These are phyloP conservation scores for Agrochola circellaris DNA, from an alignment of 2,888 invertebrate species.

Conservation along the genomic window DNA sequence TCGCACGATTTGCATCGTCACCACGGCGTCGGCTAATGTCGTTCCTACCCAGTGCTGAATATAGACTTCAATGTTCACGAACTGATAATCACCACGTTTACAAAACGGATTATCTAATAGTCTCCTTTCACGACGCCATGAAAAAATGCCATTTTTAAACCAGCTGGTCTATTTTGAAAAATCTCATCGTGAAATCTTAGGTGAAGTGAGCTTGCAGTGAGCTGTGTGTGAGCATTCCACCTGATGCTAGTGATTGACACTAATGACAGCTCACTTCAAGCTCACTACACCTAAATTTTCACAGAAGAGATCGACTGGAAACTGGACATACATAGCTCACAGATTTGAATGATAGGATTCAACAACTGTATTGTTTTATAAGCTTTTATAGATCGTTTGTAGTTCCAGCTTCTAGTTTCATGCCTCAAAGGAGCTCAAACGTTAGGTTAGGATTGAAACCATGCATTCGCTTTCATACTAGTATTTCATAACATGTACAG, in stretches of 20 bases:
- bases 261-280: too few species aligned
- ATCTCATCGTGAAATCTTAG: too few species aligned
- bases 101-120: background rate
- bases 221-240: too few species aligned
- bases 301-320: background rate
- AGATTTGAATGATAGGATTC: background rate
- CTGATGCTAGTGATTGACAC: too few species aligned
- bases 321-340: background rate
- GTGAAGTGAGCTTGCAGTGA: too few species aligned
- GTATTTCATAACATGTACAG: conserved; percentile 30
- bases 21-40: background rate
- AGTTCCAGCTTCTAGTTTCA: conserved; percentile 29
- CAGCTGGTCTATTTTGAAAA: background rate
- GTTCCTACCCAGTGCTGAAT: background rate
- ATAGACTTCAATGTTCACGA: background rate
- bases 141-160: too few species aligned
- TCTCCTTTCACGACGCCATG: background rate
- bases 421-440: conserved; percentile 35
- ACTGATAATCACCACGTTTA: background rate
- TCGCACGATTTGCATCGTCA: background rate
- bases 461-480: conserved; percentile 19
- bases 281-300: too few species aligned
- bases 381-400: conserved; percentile 22
- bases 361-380: background rate
- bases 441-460: conserved; percentile 36